Percentiles rank a stretch among this genome's conserved stretches.
These are phyloP conservation scores for Peromyscus californicus DNA, from an alignment of 2,113 vertebrate genomes.

Conservation along the genomic window DNA sequence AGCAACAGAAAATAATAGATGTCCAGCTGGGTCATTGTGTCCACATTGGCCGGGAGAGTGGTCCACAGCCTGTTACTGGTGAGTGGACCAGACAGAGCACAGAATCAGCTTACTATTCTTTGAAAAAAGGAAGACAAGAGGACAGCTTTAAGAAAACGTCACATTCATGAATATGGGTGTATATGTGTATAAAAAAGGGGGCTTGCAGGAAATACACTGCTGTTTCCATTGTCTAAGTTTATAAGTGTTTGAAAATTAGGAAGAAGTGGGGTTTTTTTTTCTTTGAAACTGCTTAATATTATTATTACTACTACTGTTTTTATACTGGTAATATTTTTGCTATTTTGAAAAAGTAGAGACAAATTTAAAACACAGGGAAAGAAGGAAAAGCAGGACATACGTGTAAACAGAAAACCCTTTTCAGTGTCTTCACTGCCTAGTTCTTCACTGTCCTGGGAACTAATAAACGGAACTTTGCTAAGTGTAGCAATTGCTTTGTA, in stretches of 20 bases:
- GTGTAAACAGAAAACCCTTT: background rate
- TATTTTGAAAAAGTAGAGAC: background rate
- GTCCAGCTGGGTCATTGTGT: background rate
- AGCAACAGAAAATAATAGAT: background rate
- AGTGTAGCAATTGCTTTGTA: background rate
- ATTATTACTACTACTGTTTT: background rate
- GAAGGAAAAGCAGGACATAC: background rate
- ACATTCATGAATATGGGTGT: background rate
- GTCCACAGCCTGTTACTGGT: background rate
- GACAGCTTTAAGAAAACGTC: background rate
- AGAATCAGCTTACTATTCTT: background rate
- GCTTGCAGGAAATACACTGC: too few species aligned
- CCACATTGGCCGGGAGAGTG: background rate
- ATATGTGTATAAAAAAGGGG: background rate
- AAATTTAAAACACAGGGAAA: background rate
- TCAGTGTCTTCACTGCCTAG: background rate
- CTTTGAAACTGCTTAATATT: background rate
- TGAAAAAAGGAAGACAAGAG: background rate
- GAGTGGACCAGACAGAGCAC: background rate
- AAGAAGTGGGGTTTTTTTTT: background rate
- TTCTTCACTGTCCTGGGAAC: background rate
- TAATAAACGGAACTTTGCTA: background rate
- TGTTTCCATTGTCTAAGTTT: background rate
- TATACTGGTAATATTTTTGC: background rate
- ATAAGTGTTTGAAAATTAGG: background rate